Evolutionary conservation across 2,113 vertebrate species (phyloP), one percentile per base, ranked within the genome.

Genomic region (Myiozetetes cayanensis): DNA sequence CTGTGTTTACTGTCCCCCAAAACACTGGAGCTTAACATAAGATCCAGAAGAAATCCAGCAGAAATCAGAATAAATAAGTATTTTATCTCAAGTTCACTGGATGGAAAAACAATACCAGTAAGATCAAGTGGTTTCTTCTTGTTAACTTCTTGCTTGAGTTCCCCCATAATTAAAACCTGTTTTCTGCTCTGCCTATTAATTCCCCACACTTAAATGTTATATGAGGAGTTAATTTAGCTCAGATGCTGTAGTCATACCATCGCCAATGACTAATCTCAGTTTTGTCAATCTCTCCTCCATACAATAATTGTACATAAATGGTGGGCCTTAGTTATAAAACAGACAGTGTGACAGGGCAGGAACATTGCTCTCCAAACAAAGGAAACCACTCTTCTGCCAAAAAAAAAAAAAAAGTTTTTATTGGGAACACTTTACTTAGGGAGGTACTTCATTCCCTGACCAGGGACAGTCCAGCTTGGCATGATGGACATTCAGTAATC

Each of bases 151-250:
- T 66, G n/a, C 58, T 67, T 70, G 85, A 94, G 43, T 87, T 62
- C 27, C 31, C 39, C 7, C 53, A 15, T 89, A 86, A 86, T 90
- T 91, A 93, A 94, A 91, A n/a, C 24, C 33, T 55, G 44, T 76
- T 93, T 94, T 70, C 70, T 93, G 63, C 67, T 66, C 81, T 86
- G 43, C 16, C 63, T 35, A 59, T 85, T 83, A 94, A 93, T 50
- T 50, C 55, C 67, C 43, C 63, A 71, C 59, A 70, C 27, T 89
- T 72, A 68, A 72, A 59, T 84, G 90, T 87, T 89, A 31, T 59
- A 73, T 52, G 46, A 93, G 35, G 23, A 61, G 53, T 82, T 73
- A 73, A 91, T 93, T 90, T 50, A 77, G 27, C 77, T 95, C 76
- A 93, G 87, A 70, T 55, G 50, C n/a, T 63, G 27, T 35, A 66